Base-by-base conservation (phyloP, 2,888 invertebrate species). In the Troides helena region DNA sequence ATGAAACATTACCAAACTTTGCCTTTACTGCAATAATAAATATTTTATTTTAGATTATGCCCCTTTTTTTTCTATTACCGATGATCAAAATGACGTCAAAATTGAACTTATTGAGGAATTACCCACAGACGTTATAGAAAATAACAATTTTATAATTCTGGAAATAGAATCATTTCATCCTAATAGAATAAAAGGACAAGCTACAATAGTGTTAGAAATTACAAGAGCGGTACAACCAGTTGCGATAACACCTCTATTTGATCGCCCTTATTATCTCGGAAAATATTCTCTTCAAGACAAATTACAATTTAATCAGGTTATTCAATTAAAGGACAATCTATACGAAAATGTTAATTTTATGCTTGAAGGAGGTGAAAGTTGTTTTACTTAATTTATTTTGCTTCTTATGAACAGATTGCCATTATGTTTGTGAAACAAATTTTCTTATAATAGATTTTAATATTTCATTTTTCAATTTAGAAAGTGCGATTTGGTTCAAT, bases 141-240 rank as follows among this genome's bases (percentile, higher is more conserved):
- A 75, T 58, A 76, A 78, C 30, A 75, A 78, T 56, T 84, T 84
- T 71, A 76, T 90, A 73, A 72, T 85, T n/a, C 73, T 90, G 39
- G 82, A 86, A 72, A 69, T 90, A 23, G 80, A 83, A 77, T 90
- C 89, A 56, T 72, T 69, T 30, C 69, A 75, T 72, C 68, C 73
- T 25, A 73, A 74, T 60, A 70, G 75, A 63, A 59, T 76, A 46
- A 74, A 62, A 25, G 72, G 73, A 10, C 71, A 74, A 57, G 69
- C 77, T 36, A 73, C 74, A n/a, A 70, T 76, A 36, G 58, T 78
- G 50, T 63, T 78, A 58, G 72, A 74, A 56, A 64, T 77, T 72
- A 71, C 72, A 50, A 72, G 64, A 63, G 65, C 65, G 43, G 10
- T 14, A 43, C 63, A 74, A 60, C 62, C 64, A 43, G 57, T 18